Evolutionary conservation across 2,888 invertebrate species (phyloP), one percentile per base, ranked within the genome.

Genomic region (Drosophila falleni): DNA sequence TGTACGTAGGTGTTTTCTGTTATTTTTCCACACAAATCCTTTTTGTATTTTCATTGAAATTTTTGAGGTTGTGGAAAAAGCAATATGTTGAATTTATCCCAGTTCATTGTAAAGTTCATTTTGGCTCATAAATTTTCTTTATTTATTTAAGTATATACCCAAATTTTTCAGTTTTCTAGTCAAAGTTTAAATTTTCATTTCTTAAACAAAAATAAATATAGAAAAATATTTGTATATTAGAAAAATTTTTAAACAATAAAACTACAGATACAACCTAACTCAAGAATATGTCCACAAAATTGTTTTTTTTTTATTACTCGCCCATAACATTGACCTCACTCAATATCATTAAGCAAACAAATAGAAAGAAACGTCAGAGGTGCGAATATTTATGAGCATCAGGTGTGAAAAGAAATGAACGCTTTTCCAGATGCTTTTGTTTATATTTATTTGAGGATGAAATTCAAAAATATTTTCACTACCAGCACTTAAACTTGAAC

Each of bases 401-500:
- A 85, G 88, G 88, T 89, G 89, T 65, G 74, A 74, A 79, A 65
- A 55, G 66, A 78, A 50, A 33, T 49, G 39, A 71, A 53, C 55
- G 31, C 5, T 50, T 39, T 47, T 50, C 10, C 39, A 63, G 15
- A 50, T 51, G 26, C 54, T 41, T 64, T 74, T 82, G 69, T 75
- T 74, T 81, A 59, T 78, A 35, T 81, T 87, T 81, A 64, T 63
- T 81, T 72, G 33, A 46, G 54, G 46, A 56, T 71, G 61, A 35
- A 55, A 66, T 58, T 66, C 26, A 41, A 29, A 50, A 74, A 61
- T 69, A 37, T 63, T 39, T 41, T 42, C 67, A 71, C 54, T 70
- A 70, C 16, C 63, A 49, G 37, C 61, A 70, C 61, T 76, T 87
- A 69, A 84, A 84, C 84, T 89, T 84, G 84, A 84, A 84, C 84